These are phyloP conservation scores for Poeciliopsis turrubarensis DNA, from an alignment of 2,113 vertebrate species.

Conservation along the genomic window DNA sequence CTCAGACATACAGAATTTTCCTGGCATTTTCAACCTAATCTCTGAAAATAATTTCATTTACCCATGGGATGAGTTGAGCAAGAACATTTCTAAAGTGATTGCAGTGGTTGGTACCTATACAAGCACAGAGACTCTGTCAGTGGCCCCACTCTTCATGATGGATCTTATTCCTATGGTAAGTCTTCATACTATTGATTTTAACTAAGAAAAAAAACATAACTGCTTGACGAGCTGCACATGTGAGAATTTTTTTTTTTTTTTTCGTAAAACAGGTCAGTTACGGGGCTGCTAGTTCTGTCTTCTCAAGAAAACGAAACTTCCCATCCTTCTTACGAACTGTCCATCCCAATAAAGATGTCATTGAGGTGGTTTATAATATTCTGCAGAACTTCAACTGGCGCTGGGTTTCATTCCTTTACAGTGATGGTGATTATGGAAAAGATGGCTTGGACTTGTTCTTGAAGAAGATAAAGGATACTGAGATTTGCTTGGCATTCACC, in stretches of 20 bases:
- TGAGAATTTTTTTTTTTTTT: background rate
- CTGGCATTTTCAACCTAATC: constrained; percentile 66
- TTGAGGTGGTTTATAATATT: constrained; percentile 78
- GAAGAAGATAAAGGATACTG: constrained; percentile 20
- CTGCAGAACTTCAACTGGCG: constrained; percentile 81
- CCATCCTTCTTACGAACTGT: constrained; percentile 86
- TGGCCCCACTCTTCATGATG: constrained; percentile 77
- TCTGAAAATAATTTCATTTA: constrained; percentile 51
- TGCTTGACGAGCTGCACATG: background rate
- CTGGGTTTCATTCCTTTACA: constrained; percentile 84
- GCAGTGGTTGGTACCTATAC: constrained; percentile 51
- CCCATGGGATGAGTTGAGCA: constrained; percentile 11
- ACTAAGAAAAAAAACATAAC: background rate
- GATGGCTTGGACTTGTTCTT: constrained; percentile 65
- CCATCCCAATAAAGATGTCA: constrained; percentile 77
- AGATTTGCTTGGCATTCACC: constrained; percentile 80
- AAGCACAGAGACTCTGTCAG: constrained; percentile 56
- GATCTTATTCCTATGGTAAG: constrained; percentile 83
- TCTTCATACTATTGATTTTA: background rate
- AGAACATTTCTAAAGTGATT: constrained; percentile 28
- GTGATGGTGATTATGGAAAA: constrained; percentile 72
- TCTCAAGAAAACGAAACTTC: constrained; percentile 77
- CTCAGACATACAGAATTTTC: constrained; percentile 70
- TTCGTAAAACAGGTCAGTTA: constrained; percentile 82
- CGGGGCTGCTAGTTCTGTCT: constrained; percentile 67